phyloP scores from a whole-genome alignment of 1,140 invertebrate species.

The Hyles euphorbiae region DNA sequence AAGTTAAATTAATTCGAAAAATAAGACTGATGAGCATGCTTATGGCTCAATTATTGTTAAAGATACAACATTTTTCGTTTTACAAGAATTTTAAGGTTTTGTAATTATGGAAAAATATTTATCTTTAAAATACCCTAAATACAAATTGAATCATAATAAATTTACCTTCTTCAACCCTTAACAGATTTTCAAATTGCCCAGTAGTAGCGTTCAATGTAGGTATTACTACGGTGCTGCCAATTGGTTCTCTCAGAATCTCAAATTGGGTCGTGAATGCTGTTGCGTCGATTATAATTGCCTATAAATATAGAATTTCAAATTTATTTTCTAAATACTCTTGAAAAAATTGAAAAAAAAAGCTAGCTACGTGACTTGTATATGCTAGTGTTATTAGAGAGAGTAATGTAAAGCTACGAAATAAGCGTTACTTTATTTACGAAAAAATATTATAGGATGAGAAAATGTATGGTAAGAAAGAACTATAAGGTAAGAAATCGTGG shows the following conservation, averaged over 20 bases:
- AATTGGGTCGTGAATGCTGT: slow-evolving; percentile 30
- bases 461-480: too few relatives aligned
- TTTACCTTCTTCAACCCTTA: slow-evolving; percentile 19
- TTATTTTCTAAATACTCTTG: background rate
- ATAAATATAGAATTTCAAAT: slow-evolving; percentile 6
- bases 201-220: slow-evolving; percentile 4
- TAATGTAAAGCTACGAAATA: background rate
- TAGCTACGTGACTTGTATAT: too few relatives aligned
- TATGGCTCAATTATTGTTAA: too few relatives aligned
- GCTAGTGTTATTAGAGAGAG: background rate
- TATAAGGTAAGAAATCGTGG: too few relatives aligned
- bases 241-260: slow-evolving; percentile 23
- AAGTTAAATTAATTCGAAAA: too few relatives aligned
- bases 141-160: background rate
- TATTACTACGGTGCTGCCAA: slow-evolving; percentile 11
- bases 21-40: too few relatives aligned
- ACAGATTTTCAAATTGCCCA: slow-evolving; percentile 17
- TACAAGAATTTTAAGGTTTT: too few relatives aligned
- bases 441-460: background rate
- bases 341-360: too few relatives aligned
- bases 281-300: slow-evolving; percentile 49
- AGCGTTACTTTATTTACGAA: background rate
- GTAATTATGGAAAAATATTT: too few relatives aligned
- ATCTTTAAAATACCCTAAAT: too few relatives aligned
- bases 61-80: too few relatives aligned